A percentile compares a stretch with the other conserved stretches of the same genome.
These are phyloP conservation scores for Coracias cyanogaster DNA, from an alignment of 2,797 vertebrate genomes.

Conservation along the genomic window DNA sequence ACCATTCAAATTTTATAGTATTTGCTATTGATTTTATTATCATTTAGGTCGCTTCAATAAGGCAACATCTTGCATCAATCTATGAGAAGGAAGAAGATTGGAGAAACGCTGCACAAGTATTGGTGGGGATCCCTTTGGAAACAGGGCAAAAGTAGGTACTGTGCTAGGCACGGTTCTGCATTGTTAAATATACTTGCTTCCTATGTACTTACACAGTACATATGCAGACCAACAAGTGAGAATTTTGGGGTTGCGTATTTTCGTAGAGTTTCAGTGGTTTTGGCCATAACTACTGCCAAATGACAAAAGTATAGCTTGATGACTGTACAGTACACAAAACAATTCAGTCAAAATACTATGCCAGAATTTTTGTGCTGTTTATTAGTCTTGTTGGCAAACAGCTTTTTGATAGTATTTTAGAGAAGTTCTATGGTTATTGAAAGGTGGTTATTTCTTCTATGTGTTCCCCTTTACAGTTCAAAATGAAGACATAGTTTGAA, in stretches of 20 bases:
- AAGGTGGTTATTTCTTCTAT: background rate
- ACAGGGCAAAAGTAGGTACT: conserved; percentile 94
- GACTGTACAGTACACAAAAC: background rate
- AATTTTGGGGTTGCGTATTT: background rate
- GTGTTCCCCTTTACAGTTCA: background rate
- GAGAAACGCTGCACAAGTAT: conserved; percentile 97
- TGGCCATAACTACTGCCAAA: background rate
- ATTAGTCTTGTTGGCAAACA: background rate
- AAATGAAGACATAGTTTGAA: background rate
- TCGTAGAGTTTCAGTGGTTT: background rate
- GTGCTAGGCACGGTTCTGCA: background rate
- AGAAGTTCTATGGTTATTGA: background rate
- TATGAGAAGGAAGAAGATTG: conserved; percentile 99
- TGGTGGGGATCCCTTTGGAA: conserved; percentile 98
- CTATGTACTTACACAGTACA: background rate
- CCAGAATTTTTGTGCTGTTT: background rate
- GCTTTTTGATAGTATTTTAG: background rate
- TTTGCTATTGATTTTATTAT: background rate
- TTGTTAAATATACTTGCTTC: background rate
- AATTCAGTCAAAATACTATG: background rate
- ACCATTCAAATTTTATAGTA: background rate
- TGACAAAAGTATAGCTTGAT: background rate
- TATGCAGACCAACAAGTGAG: background rate
- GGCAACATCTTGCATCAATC: conserved; percentile 97
- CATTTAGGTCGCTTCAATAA: conserved; percentile 95